Evolutionary conservation across 2,113 vertebrate species (phyloP).

Genomic region (Myocastor coypus): DNA sequence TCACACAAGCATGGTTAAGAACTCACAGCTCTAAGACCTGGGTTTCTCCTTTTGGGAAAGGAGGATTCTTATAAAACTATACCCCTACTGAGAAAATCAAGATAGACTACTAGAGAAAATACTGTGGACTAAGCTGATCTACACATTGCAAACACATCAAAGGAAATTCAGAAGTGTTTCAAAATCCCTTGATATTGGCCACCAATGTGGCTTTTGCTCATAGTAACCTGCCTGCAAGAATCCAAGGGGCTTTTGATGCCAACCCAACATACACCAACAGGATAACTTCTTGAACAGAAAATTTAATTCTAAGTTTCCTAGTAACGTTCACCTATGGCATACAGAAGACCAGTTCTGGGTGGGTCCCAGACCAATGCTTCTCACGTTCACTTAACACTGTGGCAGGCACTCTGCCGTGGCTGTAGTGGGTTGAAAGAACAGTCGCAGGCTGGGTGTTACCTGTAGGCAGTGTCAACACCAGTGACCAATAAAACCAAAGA

Average conservation of each 20-base stretch:
- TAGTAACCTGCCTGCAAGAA: background rate
- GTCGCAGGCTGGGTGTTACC: background rate
- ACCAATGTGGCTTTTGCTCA: background rate
- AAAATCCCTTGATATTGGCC: background rate
- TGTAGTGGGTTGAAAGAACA: background rate
- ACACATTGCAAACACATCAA: constrained; percentile 30
- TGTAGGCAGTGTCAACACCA: background rate
- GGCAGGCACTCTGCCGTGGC: background rate
- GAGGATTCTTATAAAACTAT: background rate
- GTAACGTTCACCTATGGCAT: background rate
- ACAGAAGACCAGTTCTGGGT: background rate
- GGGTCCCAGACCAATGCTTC: background rate
- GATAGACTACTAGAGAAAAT: background rate
- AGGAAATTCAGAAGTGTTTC: constrained; percentile 2
- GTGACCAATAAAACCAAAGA: background rate
- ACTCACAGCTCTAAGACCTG: background rate
- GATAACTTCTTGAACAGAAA: background rate
- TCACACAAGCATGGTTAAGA: background rate
- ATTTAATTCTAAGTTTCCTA: background rate
- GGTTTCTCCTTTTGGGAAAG: background rate
- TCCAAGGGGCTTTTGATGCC: background rate
- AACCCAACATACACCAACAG: background rate
- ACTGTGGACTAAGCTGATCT: background rate
- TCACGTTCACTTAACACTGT: background rate
- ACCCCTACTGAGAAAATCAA: background rate